These are phyloP conservation scores for Bradypodion ventrale DNA, from an alignment of 2,797 vertebrate genomes.

Conservation along the genomic window DNA sequence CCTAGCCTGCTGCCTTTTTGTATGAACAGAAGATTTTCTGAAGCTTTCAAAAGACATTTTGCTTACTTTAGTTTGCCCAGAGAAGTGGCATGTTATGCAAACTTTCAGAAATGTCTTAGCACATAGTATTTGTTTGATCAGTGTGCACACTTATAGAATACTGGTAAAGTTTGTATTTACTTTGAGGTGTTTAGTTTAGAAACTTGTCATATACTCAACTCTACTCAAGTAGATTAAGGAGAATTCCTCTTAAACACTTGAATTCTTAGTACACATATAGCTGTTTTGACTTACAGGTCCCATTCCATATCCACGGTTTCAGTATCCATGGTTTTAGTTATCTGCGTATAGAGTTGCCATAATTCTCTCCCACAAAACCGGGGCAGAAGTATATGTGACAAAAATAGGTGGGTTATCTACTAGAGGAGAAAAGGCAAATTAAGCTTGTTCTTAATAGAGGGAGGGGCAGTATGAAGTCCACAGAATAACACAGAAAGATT, in stretches of 20 bases:
- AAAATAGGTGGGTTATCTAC: too few species aligned
- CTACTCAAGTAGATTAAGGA: neutral
- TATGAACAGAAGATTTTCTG: conserved; percentile 2
- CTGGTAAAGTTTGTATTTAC: neutral
- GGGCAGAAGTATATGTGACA: too few species aligned
- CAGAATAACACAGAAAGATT: too few species aligned
- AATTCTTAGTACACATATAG: neutral
- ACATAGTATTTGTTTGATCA: neutral
- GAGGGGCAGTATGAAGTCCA: too few species aligned
- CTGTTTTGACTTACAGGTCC: too few species aligned
- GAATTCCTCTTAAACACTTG: neutral
- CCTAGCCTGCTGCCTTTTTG: neutral
- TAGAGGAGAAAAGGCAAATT: too few species aligned
- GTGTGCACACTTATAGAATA: neutral
- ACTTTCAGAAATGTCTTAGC: neutral
- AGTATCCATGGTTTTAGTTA: too few species aligned
- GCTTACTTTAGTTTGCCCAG: conserved; percentile 8
- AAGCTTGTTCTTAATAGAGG: too few species aligned
- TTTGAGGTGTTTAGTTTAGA: neutral
- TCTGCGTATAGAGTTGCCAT: too few species aligned
- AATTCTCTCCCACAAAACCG: too few species aligned
- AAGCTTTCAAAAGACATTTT: conserved; percentile 1
- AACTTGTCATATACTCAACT: neutral
- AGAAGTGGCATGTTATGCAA: conserved; percentile 20
- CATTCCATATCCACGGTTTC: too few species aligned